Base-by-base conservation (phyloP, 1,140 invertebrate species). In the Reticulitermes speratus region DNA sequence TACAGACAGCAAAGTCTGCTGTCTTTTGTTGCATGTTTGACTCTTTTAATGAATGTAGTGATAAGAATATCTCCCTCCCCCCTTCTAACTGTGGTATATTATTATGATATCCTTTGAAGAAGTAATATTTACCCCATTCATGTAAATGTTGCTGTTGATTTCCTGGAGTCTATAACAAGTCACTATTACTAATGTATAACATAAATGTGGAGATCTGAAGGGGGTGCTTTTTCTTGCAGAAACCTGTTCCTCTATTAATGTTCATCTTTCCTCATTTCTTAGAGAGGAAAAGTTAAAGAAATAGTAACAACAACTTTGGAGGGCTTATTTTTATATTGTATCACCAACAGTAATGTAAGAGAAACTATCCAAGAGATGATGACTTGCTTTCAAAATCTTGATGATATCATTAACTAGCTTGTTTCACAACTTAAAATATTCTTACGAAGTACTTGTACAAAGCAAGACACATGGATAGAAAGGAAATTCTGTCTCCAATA, bases 71-170 rank as follows among this genome's bases (percentile, higher is more conserved):
- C 44, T 38, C 32, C 75, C 82, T 84, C 44, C 45, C 44, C 44
- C 52, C 83, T 59, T 30, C 55, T 84, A 45, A 30, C 45, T 84
- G 48, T 84, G 83, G 83, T 84, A 59, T 19, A 52, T 84, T 52
- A 83, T 84, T 52, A 84, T 30, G 55, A 23, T 12, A 84, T 30
- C 52, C 52, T 84, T 59, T 59, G 48, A 84, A 45, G 52, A 52
- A 84, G 55, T 84, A 84, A 48, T 84, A 52, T 84, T 75, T 75
- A 2, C 65, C 65, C 65, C 65, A 75, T 85, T 81, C 69, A 87
- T 85, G 44, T 87, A 82, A 85, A 86, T 87, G 87, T 87, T 87
- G 85, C 85, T 87, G 87, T 87, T 87, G 81, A 86, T 86, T 87
- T 87, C 85, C 87, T 87, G 84, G 83, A 87, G 81, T 87, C 84